These are phyloP conservation scores for Sarcophaga variegata DNA, from an alignment of 2,888 invertebrate genomes.

Conservation along the genomic window DNA sequence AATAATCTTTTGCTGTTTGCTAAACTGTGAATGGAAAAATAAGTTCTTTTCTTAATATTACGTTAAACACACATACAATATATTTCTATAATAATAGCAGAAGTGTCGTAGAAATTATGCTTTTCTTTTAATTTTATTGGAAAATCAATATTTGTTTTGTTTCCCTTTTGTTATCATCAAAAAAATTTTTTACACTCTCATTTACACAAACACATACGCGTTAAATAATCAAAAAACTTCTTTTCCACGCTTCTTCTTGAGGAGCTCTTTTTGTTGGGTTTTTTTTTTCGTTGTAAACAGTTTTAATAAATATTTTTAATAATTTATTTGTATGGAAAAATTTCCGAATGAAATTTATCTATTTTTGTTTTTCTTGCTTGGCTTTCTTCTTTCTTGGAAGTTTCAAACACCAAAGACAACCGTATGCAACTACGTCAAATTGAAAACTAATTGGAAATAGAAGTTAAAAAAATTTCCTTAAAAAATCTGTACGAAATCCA, in stretches of 20 bases:
- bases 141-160: slow-evolving; percentile 67
- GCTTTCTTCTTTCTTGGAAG: neutral
- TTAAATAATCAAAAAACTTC: slow-evolving; percentile 8
- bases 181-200: no score
- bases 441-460: slow-evolving; percentile 57
- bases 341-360: neutral
- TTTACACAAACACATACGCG: neutral
- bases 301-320: neutral
- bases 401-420: slow-evolving; percentile 26
- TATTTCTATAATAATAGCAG: no score
- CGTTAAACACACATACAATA: neutral
- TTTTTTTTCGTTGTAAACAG: no score
- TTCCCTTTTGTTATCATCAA: neutral
- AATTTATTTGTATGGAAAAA: neutral
- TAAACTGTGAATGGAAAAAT: neutral
- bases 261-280: no score
- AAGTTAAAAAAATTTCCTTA: slow-evolving; percentile 20
- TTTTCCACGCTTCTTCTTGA: neutral
- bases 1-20: neutral
- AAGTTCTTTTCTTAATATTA: neutral
- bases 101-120: neutral
- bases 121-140: slow-evolving; percentile 38
- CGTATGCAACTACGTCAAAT: slow-evolving; percentile 50
- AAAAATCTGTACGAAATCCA: slow-evolving; percentile 13
- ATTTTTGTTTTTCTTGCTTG: neutral